Evolutionary conservation across 2,888 invertebrate genomes (phyloP).

Genomic region (Cosmopolites sordidus): DNA sequence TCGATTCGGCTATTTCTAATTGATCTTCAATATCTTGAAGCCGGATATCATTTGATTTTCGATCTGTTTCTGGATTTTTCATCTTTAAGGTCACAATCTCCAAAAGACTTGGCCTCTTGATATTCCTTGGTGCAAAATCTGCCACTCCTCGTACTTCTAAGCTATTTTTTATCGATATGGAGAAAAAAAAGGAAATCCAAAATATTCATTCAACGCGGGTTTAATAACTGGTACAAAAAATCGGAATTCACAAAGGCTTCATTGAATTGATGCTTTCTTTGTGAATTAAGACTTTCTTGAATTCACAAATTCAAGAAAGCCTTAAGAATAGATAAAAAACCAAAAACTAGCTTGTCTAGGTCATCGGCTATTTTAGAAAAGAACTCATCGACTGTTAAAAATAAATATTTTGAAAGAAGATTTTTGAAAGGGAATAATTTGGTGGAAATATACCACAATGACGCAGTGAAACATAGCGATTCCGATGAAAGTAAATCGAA

Average conservation of each 20-base stretch:
- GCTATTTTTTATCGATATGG: neutral
- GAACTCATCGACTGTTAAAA: slow-evolving; percentile 16
- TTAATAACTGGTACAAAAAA: neutral
- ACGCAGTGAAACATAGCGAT: slow-evolving; percentile 40
- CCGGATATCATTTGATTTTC: slow-evolving; percentile 13
- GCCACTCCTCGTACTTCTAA: neutral
- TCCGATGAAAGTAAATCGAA: slow-evolving; percentile 38
- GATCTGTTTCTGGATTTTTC: neutral
- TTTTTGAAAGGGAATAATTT: slow-evolving; percentile 34
- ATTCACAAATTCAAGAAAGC: slow-evolving; percentile 17
- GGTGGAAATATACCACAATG: slow-evolving; percentile 47
- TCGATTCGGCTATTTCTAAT: slow-evolving; percentile 45
- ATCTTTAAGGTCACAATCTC: neutral
- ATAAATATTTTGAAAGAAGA: slow-evolving; percentile 14
- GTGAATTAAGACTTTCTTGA: too few species aligned
- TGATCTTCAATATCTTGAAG: slow-evolving; percentile 47
- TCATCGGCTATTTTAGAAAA: slow-evolving; percentile 12
- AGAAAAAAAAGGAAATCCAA: neutral
- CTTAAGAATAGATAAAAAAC: slow-evolving; percentile 16
- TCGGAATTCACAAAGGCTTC: neutral
- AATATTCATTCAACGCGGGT: neutral
- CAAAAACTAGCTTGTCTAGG: slow-evolving; percentile 3
- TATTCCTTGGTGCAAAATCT: neutral
- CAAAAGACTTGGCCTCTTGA: too few species aligned
- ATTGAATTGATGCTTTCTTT: too few species aligned